phyloP scores from a whole-genome alignment of 2,797 vertebrate genomes.

The Dromococcyx pavoninus region DNA sequence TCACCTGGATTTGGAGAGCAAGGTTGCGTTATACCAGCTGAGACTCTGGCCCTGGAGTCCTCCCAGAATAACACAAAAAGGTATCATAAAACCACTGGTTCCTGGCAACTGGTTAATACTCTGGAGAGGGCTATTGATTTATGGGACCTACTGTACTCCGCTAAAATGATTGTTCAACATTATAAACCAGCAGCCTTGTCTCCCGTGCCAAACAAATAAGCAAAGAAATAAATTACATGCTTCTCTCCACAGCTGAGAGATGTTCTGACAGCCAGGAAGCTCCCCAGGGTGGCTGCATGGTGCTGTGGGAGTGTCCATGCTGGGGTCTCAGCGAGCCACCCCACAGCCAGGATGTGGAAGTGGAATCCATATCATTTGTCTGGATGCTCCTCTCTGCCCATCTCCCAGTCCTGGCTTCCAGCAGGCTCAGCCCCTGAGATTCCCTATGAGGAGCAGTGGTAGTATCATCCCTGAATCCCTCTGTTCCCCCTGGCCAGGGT shows the following conservation, averaged over 20 bases:
- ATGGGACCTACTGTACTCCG: neutral
- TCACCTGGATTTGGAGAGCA: neutral
- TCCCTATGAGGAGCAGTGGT: neutral
- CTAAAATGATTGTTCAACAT: neutral
- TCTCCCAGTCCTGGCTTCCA: accelerated
- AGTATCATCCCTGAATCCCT: neutral
- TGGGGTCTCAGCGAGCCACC: accelerated
- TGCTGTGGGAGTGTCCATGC: accelerated
- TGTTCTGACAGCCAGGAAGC: neutral
- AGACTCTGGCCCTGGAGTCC: neutral
- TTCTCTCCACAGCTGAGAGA: neutral
- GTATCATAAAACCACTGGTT: neutral
- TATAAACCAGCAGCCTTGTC: neutral
- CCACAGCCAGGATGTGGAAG: accelerated
- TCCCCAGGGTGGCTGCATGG: neutral
- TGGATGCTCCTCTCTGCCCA: neutral
- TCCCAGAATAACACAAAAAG: neutral
- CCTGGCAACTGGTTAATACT: neutral
- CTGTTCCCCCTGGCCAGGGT: neutral
- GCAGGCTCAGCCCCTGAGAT: neutral
- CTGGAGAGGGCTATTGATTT: neutral
- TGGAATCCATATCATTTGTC: accelerated
- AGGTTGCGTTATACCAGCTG: neutral
- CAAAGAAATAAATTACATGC: neutral
- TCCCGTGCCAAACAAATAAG: slow-evolving; percentile 4